Percentiles rank a stretch among this genome's conserved stretches.
Conservation (phyloP, 1,140 invertebrate species). For the Dinothrombium tinctorium region DNA sequence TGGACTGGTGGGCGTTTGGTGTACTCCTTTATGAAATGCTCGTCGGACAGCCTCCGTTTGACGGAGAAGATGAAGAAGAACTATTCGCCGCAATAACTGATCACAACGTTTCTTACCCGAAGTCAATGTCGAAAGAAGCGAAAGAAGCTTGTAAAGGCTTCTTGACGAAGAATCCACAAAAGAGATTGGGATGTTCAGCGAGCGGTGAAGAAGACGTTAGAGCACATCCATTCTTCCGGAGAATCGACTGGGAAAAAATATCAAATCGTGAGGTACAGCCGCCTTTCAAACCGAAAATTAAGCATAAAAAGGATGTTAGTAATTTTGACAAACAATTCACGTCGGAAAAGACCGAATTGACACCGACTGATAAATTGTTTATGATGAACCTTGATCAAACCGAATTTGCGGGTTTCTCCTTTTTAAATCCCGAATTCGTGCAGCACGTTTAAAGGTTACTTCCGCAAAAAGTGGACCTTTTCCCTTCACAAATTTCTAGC, state of each 20-base stretch:
- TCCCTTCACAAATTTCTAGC: too few species aligned
- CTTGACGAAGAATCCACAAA: slow-evolving; percentile 78
- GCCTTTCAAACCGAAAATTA: slow-evolving; percentile 96
- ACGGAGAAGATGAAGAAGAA: slow-evolving; percentile 98
- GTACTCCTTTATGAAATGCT: slow-evolving; percentile 98
- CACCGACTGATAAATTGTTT: slow-evolving; percentile 94
- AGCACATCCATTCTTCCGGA: slow-evolving; percentile 83
- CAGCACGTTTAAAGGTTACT: slow-evolving; percentile 43
- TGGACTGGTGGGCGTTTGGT: slow-evolving; percentile 25
- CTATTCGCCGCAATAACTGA: slow-evolving; percentile 94
- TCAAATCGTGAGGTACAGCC: slow-evolving; percentile 90
- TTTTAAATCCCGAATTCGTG: slow-evolving; percentile 82
- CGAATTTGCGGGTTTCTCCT: slow-evolving; percentile 98
- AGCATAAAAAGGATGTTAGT: slow-evolving; percentile 91
- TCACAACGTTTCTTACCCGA: slow-evolving; percentile 95
- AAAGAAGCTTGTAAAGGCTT: slow-evolving; percentile 96
- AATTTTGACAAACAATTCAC: slow-evolving; percentile 99
- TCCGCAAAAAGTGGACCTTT: too few species aligned
- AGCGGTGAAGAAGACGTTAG: slow-evolving; percentile 79
- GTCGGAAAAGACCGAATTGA: slow-evolving; percentile 88
- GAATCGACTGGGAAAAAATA: slow-evolving; percentile 93
- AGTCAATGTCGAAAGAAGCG: slow-evolving; percentile 75
- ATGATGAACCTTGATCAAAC: slow-evolving; percentile 99
- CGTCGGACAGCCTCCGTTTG: slow-evolving; percentile 92
- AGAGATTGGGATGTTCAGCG: slow-evolving; percentile 65